phyloP scores from a whole-genome alignment of 2,888 invertebrate genomes.

The Cryptus viduatorius region DNA sequence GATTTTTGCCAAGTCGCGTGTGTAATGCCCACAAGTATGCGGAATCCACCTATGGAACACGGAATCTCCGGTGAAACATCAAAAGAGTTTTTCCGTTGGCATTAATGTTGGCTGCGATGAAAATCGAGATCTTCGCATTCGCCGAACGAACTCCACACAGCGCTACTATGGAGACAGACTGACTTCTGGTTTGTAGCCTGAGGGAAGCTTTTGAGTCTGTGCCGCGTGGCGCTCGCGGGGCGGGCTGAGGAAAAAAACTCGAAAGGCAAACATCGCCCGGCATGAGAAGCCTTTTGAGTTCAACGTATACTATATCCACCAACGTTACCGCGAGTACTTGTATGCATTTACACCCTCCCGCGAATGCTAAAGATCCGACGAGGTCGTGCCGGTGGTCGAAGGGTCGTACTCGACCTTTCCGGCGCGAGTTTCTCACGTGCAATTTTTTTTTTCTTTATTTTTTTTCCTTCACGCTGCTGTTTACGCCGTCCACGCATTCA shows the following conservation, averaged over 20 bases:
- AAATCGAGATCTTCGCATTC: slow-evolving; percentile 63
- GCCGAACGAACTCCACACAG: slow-evolving; percentile 45
- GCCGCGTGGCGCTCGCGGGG: slow-evolving; percentile 7
- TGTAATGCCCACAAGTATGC: slow-evolving; percentile 8
- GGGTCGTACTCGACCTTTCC: slow-evolving; percentile 65
- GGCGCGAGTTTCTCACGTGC: slow-evolving; percentile 31
- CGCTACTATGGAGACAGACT: slow-evolving; percentile 49
- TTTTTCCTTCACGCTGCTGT: slow-evolving; percentile 24
- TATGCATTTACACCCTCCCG: slow-evolving; percentile 51
- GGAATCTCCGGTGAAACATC: slow-evolving; percentile 51
- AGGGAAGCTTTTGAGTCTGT: slow-evolving; percentile 61
- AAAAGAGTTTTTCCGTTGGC: slow-evolving; percentile 48
- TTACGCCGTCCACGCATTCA: slow-evolving; percentile 58
- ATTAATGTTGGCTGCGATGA: slow-evolving; percentile 49
- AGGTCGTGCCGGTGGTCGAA: slow-evolving; percentile 43
- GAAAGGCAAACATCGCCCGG: slow-evolving; percentile 67
- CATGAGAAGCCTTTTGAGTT: slow-evolving; percentile 69
- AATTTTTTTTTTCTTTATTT: slow-evolving; percentile 43
- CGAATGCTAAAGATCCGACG: slow-evolving; percentile 39
- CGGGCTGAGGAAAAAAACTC: slow-evolving; percentile 60
- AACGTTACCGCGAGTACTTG: slow-evolving; percentile 23
- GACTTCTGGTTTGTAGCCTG: slow-evolving; percentile 37
- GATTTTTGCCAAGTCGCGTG: slow-evolving; percentile 4
- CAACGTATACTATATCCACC: slow-evolving; percentile 33
- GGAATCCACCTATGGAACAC: slow-evolving; percentile 1